Base-by-base conservation (phyloP, 2,888 invertebrate species). In the Synanthedon vespiformis region DNA sequence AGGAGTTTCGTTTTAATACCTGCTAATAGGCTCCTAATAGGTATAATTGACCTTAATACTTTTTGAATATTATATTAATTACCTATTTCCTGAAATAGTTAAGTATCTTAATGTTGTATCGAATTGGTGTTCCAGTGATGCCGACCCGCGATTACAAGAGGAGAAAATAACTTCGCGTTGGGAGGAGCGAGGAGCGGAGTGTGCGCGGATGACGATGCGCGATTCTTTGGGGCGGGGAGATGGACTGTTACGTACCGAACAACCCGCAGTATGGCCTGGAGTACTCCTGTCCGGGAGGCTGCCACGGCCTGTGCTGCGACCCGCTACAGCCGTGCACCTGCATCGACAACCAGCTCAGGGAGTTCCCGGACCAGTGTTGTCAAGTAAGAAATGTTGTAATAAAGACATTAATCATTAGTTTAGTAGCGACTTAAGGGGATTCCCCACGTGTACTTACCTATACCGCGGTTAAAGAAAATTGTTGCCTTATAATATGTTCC, bases 241-340 rank as follows among this genome's bases (percentile, higher is more conserved):
- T 90, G 89, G 90, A 89, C 65, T 90, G 89, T 79, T 91, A 91
- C 79, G 84, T 91, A 62, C 91, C 91, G 54, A 91, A 91, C 89
- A 91, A 91, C 79, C 91, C 91, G 64, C 90, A 90, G 89, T 91
- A 88, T 80, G 90, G 90, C 70, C 74, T 89, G 65, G 75, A 68
- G 65, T 77, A 76, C 70, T 77, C 72, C 68, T 74, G 74, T 69
- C 65, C 68, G 58, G 67, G 65, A 55, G 66, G 70, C 61, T 70
- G 65, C 57, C 70, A 72, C 62, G 71, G 73, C 57, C 76, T 80
- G 57, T 81, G 82, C 73, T 85, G 86, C 80, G 84, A 83, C 58
- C 79, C 80, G 57, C 73, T 85, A 60, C 84, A 84, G 70, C 73
- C 71, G 48, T 84, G 84, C 71, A 77, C 78, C 71, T 89, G 88